Conservation (phyloP, 2,113 vertebrate genomes). For the Odontesthes bonariensis region DNA sequence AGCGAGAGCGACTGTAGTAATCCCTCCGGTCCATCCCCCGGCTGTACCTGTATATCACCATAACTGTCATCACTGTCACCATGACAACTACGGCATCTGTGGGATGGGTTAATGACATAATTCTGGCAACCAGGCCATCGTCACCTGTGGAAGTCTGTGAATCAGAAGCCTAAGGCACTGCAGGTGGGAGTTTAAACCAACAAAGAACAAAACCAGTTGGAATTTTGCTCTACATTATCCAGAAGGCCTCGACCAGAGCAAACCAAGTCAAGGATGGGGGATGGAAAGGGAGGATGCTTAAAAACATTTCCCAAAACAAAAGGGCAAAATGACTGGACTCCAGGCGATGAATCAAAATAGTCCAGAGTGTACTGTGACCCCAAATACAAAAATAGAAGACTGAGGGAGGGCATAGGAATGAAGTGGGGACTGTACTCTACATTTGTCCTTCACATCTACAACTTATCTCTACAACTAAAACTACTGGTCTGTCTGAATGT, state of each 20-base stretch:
- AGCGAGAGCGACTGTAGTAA: slow-evolving; percentile 95
- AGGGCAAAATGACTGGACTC: neutral
- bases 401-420: neutral
- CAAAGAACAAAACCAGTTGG: neutral
- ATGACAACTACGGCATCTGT: slow-evolving; percentile 79
- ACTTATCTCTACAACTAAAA: neutral
- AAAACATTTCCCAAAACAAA: neutral
- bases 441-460: neutral
- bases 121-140: neutral
- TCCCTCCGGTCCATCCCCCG: slow-evolving; percentile 91
- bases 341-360: neutral
- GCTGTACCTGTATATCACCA: slow-evolving; percentile 90
- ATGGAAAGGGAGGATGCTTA: neutral
- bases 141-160: slow-evolving; percentile 7
- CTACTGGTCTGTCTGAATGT: too few relatives aligned
- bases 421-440: neutral
- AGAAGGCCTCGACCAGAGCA: neutral
- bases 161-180: slow-evolving; percentile 3
- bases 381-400: neutral
- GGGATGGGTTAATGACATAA: neutral
- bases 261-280: neutral
- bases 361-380: neutral
- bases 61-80: slow-evolving; percentile 70
- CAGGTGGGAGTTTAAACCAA: neutral
- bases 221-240: slow-evolving; percentile 4